These are phyloP conservation scores for Pseudorhiza aurosa DNA, from an alignment of 30 jellyfish, hydroid and myxozoan genomes.

Conservation along the genomic window DNA sequence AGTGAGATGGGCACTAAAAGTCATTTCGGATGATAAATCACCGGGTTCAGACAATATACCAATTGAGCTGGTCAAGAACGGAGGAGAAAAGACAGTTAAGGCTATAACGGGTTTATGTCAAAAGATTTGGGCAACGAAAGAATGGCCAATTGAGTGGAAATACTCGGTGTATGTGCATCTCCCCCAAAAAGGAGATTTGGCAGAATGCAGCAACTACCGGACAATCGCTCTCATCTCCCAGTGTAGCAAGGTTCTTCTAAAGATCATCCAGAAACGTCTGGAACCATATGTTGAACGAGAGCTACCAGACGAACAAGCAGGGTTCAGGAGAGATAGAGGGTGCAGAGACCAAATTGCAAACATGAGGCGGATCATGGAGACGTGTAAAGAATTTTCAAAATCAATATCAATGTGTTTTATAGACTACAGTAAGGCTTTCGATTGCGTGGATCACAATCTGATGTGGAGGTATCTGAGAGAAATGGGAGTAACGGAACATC, in stretches of 20 bases:
- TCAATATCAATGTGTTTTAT: background rate
- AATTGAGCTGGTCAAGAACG: slow-evolving; percentile 6
- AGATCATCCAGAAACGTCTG: slow-evolving; percentile 5
- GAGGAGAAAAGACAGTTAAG: background rate
- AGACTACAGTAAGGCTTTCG: slow-evolving; percentile 44
- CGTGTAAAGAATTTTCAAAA: background rate
- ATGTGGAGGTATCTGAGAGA: background rate
- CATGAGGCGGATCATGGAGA: slow-evolving; percentile 6
- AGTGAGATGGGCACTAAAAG: slow-evolving; percentile 4
- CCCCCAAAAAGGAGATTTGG: slow-evolving; percentile 27
- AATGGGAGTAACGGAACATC: slow-evolving; percentile 28
- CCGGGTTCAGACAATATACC: slow-evolving; percentile 40
- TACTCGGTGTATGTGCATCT: slow-evolving; percentile 13
- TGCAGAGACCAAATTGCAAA: slow-evolving; percentile 1
- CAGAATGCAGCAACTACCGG: slow-evolving; percentile 27
- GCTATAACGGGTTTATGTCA: background rate
- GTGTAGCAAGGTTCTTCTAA: slow-evolving; percentile 30
- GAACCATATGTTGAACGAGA: background rate
- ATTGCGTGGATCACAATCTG: slow-evolving; percentile 27
- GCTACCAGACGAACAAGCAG: background rate
- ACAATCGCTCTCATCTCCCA: slow-evolving; percentile 30
- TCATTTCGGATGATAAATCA: background rate
- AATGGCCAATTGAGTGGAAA: slow-evolving; percentile 42
- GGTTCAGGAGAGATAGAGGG: slow-evolving; percentile 4
- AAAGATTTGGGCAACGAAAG: slow-evolving; percentile 31